These are phyloP conservation scores for Anas capensis DNA, from an alignment of 2,797 vertebrate genomes.

Conservation along the genomic window DNA sequence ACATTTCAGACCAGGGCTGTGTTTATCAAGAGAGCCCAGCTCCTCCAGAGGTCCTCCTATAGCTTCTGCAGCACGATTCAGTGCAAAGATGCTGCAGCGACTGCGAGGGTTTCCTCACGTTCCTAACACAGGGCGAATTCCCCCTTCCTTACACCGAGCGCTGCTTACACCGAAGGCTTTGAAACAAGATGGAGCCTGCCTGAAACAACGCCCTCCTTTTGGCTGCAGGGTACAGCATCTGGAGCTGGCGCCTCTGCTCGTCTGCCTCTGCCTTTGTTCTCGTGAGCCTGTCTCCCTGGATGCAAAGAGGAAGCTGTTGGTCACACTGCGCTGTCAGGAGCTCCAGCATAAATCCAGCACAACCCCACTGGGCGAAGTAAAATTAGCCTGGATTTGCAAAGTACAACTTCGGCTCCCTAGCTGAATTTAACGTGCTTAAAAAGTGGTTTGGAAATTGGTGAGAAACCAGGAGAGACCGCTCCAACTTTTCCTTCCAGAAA, in stretches of 20 bases:
- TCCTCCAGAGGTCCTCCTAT: neutral
- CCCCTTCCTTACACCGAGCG: neutral
- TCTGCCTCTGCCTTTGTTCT: conserved; percentile 62
- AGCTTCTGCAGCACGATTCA: neutral
- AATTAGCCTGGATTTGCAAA: conserved; percentile 15
- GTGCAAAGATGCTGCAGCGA: neutral
- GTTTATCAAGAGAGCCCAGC: neutral
- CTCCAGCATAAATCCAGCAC: neutral
- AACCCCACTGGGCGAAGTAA: neutral
- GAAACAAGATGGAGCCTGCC: conserved; percentile 66
- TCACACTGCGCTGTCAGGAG: conserved; percentile 28
- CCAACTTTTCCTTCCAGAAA: conserved; percentile 21
- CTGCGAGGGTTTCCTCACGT: neutral
- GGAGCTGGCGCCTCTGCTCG: conserved; percentile 51
- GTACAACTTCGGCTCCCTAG: neutral
- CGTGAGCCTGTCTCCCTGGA: conserved; percentile 55
- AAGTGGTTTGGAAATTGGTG: neutral
- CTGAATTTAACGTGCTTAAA: conserved; percentile 7
- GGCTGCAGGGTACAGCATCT: conserved; percentile 55
- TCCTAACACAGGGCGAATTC: neutral
- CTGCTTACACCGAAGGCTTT: neutral
- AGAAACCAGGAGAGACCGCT: neutral
- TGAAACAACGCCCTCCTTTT: conserved; percentile 50
- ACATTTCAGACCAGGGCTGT: neutral
- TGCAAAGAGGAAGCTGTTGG: conserved; percentile 49